Evolutionary conservation across 2,888 invertebrate species (phyloP), one percentile per base, ranked within the genome.

Genomic region (Drosophila histrio): DNA sequence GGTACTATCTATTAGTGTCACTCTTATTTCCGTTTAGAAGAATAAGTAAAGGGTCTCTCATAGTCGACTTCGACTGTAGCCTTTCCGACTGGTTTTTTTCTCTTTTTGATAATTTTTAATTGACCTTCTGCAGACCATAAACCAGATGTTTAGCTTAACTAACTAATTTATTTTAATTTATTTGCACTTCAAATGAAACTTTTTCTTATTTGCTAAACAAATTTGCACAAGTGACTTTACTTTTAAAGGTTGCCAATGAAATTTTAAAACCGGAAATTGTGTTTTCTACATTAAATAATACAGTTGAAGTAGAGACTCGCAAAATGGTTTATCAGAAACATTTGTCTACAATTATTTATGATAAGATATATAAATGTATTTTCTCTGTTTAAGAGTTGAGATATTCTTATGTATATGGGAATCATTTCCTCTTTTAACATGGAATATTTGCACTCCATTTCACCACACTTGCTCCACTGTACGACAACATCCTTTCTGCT

Each of bases 131-230:
- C 6, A 49, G 19, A n/a, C n/a, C 49, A 38, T 44, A 38, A 43
- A 39, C 57, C 65, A 41, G 34, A 32, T 44, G 49, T 38, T 50
- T 26, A 9, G 49, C 26, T 67, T 5, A 39, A 39, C 53, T 57
- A 39, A 36, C 30, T 46, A 58, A 57, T 46, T 69, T 54, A 46
- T 54, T 54, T 44, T 32, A 63, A 46, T 63, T 60, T 73, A 69
- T 64, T 53, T 67, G 52, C 52, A 56, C 58, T 47, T 43, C 1
- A 46, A 56, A 17, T 24, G 41, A 6, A 15, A 53, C 34, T 36
- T 49, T 22, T 41, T 15, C 15, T 9, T 50, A 11, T 19, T 39
- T 58, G 36, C 28, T 57, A 2, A 38, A 3, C 32, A 53, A 59
- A 60, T 71, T 60, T 59, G 46, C 60, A 43, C 71, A 60, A 50